Evolutionary conservation across 2,888 invertebrate species (phyloP), one percentile per base, ranked within the genome.

Genomic region (Clanis bilineata): DNA sequence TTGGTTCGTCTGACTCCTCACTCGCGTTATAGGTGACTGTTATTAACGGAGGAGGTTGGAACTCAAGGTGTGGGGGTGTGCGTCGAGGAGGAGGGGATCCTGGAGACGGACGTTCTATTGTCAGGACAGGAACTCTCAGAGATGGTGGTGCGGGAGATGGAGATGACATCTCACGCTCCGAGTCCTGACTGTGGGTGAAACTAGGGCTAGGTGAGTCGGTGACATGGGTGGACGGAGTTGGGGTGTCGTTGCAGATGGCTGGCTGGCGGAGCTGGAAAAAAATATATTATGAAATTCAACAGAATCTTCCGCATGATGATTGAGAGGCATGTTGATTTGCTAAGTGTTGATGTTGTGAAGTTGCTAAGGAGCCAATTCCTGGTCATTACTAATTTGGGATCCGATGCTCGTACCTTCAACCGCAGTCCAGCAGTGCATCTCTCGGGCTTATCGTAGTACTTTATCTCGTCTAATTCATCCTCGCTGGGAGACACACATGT

Each of bases 1-100:
- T 81, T 2, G 94, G 94, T 68, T 96, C 96, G 73, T 96, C 96
- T 2, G 96, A 96, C 83, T 96, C 96, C 81, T 96, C 96, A 73
- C 95, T 96, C 83, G 95, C 94, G 72, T 95, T 96, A 69, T 95
- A 95, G 0, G 96, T 96, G 28, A 96, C 94, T 10, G 95, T 96
- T 70, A 96, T 95, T 71, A 95, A 86, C 0, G 95, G 96, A 7
- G 95, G 95, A 25, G 85, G 93, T 88, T 70, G 95, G 92, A 80
- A 95, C 93, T 95, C 83, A 93, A 96, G 76, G 93, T 93, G 85
- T 86, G 95, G 91, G 84, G 95, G 85, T 83, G 94, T 92, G 74
- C 94, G 93, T 74, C 92, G 90, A 36, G 93, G 94, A 6, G 93
- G 93, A 5, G 93, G 92, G 41, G 93, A 94, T 0, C 95, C 95